Percentiles rank a stretch among this genome's conserved stretches.
These are phyloP conservation scores for Junonia oenone DNA, from an alignment of 2,888 invertebrate genomes.

Conservation along the genomic window DNA sequence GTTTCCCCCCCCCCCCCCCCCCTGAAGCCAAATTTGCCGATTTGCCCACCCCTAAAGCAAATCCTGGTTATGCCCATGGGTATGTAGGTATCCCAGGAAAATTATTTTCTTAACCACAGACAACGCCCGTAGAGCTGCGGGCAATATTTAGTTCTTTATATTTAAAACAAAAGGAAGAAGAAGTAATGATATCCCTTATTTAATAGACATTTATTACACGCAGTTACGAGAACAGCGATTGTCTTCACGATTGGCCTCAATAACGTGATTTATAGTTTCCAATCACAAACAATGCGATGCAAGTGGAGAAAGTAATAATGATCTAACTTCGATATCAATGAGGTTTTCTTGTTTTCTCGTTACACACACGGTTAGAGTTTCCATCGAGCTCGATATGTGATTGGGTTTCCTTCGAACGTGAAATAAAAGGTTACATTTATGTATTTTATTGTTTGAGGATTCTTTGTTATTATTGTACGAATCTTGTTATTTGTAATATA, in stretches of 20 bases:
- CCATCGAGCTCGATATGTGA: slow-evolving; percentile 3
- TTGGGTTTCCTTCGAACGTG: not conserved
- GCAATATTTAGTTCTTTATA: not conserved
- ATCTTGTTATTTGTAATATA: too few relatives aligned
- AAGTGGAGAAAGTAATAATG: slow-evolving; percentile 9
- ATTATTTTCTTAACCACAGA: too few relatives aligned
- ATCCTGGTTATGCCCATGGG: too few relatives aligned
- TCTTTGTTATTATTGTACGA: too few relatives aligned
- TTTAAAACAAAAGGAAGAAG: not conserved
- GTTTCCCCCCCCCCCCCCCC: too few relatives aligned
- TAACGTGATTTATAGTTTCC: slow-evolving; percentile 29
- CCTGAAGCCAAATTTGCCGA: too few relatives aligned
- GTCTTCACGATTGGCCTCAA: slow-evolving; percentile 30
- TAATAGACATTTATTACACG: slow-evolving; percentile 21
- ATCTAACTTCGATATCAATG: not conserved
- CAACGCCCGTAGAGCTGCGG: not conserved
- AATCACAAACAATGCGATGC: slow-evolving; percentile 23
- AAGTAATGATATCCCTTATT: slow-evolving; percentile 12
- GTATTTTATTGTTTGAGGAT: too few relatives aligned
- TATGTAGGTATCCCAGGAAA: too few relatives aligned
- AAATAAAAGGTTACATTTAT: not conserved
- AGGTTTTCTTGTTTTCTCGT: slow-evolving; percentile 1
- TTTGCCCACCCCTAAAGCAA: too few relatives aligned
- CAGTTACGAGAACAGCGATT: slow-evolving; percentile 22
- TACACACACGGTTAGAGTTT: not conserved